Base-by-base conservation (phyloP, 2,888 invertebrate species). In the Coronaproctus castanopsis region DNA sequence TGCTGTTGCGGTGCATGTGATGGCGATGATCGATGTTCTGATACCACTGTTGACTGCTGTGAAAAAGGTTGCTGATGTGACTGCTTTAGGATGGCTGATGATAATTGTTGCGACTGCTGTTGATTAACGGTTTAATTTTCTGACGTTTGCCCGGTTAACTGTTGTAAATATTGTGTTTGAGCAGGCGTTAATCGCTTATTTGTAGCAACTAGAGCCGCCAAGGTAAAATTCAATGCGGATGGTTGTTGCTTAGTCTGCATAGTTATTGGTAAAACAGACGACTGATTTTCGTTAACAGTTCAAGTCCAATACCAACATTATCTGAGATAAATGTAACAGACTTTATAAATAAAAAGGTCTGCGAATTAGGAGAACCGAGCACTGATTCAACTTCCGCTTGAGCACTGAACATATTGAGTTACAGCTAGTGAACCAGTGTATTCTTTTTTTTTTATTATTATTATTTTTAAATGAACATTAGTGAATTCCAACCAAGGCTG, bases 401-500 rank as follows among this genome's bases (percentile, higher is more conserved):
- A 20, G 62, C 57, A 57, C 63, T 61, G 14, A 87, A 82, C 52
- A 87, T 87, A 70, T 77, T 93, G 93, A 55, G 89, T 90, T 71
- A 95, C 93, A 64, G 89, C 86, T 62, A 93, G 78, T 66, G 90
- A 91, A 58, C 93, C 93, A 51, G 90, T 89, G 78, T 93, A 95
- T 71, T 93, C 93, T 73, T 93, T 92, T 69, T 82, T 87, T n/a
- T n/a, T n/a, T n/a, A n/a, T n/a, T n/a, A n/a, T n/a, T n/a, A n/a
- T n/a, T n/a, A n/a, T n/a, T n/a, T n/a, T n/a, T n/a, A n/a, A n/a
- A n/a, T n/a, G n/a, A n/a, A n/a, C n/a, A n/a, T n/a, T n/a, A n/a
- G n/a, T n/a, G n/a, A n/a, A n/a, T n/a, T n/a, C n/a, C n/a, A n/a
- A n/a, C n/a, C n/a, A n/a, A n/a, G n/a, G n/a, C n/a, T n/a, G n/a